phyloP scores from a whole-genome alignment of 2,888 invertebrate species.

The Mimumesa dahlbomi region DNA sequence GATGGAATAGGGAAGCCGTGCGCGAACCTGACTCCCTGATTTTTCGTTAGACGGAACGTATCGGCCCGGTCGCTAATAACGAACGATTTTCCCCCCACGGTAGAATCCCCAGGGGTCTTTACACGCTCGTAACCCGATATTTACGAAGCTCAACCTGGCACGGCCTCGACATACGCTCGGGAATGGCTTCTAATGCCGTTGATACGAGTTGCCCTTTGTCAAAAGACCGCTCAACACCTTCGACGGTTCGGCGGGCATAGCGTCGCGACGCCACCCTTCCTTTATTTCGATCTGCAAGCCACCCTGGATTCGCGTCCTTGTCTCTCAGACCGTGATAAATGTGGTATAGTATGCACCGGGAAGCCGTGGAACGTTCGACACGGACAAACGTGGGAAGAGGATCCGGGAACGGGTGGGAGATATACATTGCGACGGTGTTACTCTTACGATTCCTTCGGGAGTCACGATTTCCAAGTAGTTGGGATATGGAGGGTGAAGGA shows the following conservation, averaged over 20 bases:
- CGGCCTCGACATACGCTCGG: conserved; percentile 8
- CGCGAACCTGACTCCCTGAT: too few species aligned
- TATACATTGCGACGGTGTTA: conserved; percentile 18
- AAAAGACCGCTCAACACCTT: conserved; percentile 37
- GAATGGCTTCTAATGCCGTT: conserved; percentile 49
- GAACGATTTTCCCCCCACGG: conserved; percentile 27
- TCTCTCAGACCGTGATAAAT: neutral
- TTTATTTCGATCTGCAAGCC: neutral
- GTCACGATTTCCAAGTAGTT: too few species aligned
- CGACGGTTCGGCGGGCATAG: too few species aligned
- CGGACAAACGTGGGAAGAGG: neutral
- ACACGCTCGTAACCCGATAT: conserved; percentile 38
- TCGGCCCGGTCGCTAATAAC: conserved; percentile 28
- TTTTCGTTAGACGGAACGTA: too few species aligned
- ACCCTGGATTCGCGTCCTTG: neutral
- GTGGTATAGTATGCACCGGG: neutral
- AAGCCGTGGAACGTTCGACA: neutral
- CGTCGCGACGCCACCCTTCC: neutral
- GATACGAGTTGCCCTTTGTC: conserved; percentile 49
- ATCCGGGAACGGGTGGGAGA: conserved; percentile 14
- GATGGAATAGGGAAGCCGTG: too few species aligned
- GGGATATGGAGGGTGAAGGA: conserved; percentile 20
- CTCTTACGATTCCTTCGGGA: conserved; percentile 17
- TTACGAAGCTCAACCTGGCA: conserved; percentile 14
- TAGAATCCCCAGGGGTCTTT: conserved; percentile 45